Evolutionary conservation across 2,888 invertebrate genomes (phyloP), one percentile per base, ranked within the genome.

Genomic region (Drosophila cracens): DNA sequence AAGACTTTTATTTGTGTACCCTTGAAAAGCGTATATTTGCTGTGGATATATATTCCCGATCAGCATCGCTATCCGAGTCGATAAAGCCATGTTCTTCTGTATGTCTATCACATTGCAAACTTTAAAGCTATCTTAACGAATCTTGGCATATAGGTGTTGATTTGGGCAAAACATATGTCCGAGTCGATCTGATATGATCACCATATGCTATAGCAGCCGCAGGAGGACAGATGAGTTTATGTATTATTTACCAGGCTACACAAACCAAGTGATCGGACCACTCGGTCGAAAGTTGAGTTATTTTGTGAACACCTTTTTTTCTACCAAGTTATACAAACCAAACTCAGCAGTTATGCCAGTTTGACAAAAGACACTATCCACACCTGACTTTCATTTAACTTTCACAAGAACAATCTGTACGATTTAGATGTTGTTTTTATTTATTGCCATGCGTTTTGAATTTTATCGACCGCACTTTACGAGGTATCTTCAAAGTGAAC

Each of bases 401-500:
- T n/a, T 40, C 4, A 10, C 10, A 2, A 10, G 40, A n/a, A 40
- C 4, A 40, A 4, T n/a, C n/a, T 4, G n/a, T 10, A n/a, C n/a
- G 2, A n/a, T n/a, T 40, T 40, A 11, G 40, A n/a, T n/a, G n/a
- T n/a, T n/a, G n/a, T n/a, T n/a, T n/a, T n/a, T n/a, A n/a, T n/a
- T n/a, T n/a, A n/a, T n/a, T n/a, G n/a, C n/a, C n/a, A n/a, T n/a
- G n/a, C n/a, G n/a, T n/a, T n/a, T n/a, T 5, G 40, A 40, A 2
- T n/a, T n/a, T 40, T 43, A 43, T 43, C 21, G 43, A 43, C 2
- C 13, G 21, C 6, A n/a, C 6, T n/a, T 49, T 56, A 59, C 27
- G 43, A 36, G 33, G 76, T 76, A 73, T 46, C 18, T 34, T 10
- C n/a, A 8, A 3, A 34, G 46, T 25, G 16, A 25, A 16, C 7